Conservation (phyloP, 35 echinoderm and acorn worm genomes). For the Strongylocentrotus purpuratus region DNA sequence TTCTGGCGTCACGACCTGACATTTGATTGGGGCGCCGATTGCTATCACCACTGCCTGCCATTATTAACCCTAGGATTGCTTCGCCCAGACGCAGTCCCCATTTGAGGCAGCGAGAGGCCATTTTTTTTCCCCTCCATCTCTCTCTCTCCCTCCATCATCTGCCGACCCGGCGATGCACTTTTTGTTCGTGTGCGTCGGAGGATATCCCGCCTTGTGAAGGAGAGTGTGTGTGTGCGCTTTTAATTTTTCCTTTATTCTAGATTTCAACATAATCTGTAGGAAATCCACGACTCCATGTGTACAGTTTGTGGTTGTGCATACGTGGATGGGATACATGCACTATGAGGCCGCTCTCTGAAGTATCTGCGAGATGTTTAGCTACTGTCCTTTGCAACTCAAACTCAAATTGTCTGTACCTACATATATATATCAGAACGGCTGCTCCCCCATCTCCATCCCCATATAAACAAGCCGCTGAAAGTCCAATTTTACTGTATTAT, state of each 20-base stretch:
- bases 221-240: conserved; percentile 1
- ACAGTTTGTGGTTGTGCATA: neutral
- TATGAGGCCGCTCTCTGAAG: neutral
- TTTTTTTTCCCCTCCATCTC: neutral
- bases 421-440: neutral
- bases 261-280: conserved; percentile 1
- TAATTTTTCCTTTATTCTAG: conserved; percentile 19
- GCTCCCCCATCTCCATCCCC: neutral
- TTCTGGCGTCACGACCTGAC: conserved; percentile 37
- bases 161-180: conserved; percentile 33
- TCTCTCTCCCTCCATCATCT: neutral
- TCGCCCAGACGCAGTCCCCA: conserved; percentile 1
- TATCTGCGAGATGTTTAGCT: neutral
- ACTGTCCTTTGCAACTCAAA: neutral
- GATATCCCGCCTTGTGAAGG: neutral
- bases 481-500: neutral
- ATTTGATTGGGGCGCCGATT: conserved; percentile 48
- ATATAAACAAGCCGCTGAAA: neutral
- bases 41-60: conserved; percentile 21
- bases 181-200: conserved; percentile 30
- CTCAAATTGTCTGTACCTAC: neutral
- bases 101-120: neutral
- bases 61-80: conserved; percentile 45
- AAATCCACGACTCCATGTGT: neutral
- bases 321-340: neutral